phyloP scores from a whole-genome alignment of 2,888 invertebrate species.

The Pterostichus niger region DNA sequence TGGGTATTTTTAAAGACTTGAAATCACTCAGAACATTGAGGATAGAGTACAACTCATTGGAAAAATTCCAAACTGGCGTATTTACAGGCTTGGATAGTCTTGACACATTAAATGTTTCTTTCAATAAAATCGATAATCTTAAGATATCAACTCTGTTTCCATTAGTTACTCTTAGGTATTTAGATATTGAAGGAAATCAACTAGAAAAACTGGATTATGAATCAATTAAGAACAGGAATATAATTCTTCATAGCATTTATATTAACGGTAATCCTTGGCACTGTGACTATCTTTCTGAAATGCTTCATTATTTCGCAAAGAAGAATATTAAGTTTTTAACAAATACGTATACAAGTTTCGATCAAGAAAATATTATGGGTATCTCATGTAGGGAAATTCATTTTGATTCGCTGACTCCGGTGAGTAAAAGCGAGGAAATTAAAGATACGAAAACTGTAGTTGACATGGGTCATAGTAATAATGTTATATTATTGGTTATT shows the following conservation, averaged over 20 bases:
- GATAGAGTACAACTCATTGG: slow-evolving; percentile 55
- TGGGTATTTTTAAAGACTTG: slow-evolving; percentile 57
- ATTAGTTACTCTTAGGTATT: slow-evolving; percentile 42
- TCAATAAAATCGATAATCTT: slow-evolving; percentile 52
- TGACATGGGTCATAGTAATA: slow-evolving; percentile 51
- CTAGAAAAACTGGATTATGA: slow-evolving; percentile 59
- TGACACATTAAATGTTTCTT: slow-evolving; percentile 52
- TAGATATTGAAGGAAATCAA: slow-evolving; percentile 61
- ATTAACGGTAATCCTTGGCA: slow-evolving; percentile 64
- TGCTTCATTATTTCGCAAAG: slow-evolving; percentile 53
- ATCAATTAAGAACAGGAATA: slow-evolving; percentile 37
- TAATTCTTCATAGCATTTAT: slow-evolving; percentile 23
- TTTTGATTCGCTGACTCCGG: neutral
- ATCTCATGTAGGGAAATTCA: slow-evolving; percentile 53
- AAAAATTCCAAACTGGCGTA: slow-evolving; percentile 57
- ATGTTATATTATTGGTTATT: slow-evolving; percentile 61
- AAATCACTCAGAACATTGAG: slow-evolving; percentile 51
- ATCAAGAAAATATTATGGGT: slow-evolving; percentile 61
- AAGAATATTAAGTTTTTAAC: slow-evolving; percentile 22
- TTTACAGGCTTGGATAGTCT: slow-evolving; percentile 58
- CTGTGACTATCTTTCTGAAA: slow-evolving; percentile 57
- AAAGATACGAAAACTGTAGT: slow-evolving; percentile 21
- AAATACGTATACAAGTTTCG: slow-evolving; percentile 26
- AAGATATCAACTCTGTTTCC: slow-evolving; percentile 54
- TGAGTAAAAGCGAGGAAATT: neutral